phyloP scores from a whole-genome alignment of 2,888 invertebrate species.

The Drosophila sordidapex region DNA sequence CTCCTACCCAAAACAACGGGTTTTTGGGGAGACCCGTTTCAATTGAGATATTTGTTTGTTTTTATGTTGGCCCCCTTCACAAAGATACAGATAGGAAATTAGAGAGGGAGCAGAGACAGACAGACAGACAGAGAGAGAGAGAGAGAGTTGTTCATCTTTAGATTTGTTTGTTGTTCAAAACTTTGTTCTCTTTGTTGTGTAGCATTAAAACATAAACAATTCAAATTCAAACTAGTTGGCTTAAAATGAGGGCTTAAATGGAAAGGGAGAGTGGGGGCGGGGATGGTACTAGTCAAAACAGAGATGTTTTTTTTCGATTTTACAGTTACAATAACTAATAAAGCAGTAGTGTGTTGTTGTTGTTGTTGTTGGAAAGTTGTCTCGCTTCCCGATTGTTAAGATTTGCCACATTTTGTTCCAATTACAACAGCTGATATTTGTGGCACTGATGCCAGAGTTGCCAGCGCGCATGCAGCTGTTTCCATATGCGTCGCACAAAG shows the following conservation, averaged over 20 bases:
- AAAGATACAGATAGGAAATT: constrained; percentile 3
- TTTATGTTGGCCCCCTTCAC: constrained; percentile 34
- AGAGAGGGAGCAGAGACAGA: not conserved
- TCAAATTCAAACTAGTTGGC: constrained; percentile 30
- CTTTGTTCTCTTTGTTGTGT: constrained; percentile 9
- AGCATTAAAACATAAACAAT: constrained; percentile 13
- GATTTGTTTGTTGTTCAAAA: constrained; percentile 1
- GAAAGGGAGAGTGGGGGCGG: not conserved
- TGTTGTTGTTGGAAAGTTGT: constrained; percentile 37
- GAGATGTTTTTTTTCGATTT: not conserved
- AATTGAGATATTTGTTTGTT: constrained; percentile 48
- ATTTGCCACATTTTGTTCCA: not conserved
- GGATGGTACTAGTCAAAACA: not conserved
- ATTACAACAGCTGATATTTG: constrained; percentile 59
- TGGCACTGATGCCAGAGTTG: constrained; percentile 67
- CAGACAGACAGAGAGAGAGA: not conserved
- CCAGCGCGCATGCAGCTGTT: constrained; percentile 78
- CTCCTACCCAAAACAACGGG: not conserved
- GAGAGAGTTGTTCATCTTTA: not conserved
- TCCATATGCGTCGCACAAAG: constrained; percentile 45
- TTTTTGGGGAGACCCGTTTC: constrained; percentile 12
- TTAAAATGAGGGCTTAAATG: constrained; percentile 15
- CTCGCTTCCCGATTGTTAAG: constrained; percentile 39
- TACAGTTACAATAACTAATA: constrained; percentile 32
- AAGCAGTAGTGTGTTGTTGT: constrained; percentile 25